Percentiles rank a stretch among this genome's conserved stretches.
phyloP scores from a whole-genome alignment of 2,113 vertebrate genomes.

The Neoarius graeffei region DNA sequence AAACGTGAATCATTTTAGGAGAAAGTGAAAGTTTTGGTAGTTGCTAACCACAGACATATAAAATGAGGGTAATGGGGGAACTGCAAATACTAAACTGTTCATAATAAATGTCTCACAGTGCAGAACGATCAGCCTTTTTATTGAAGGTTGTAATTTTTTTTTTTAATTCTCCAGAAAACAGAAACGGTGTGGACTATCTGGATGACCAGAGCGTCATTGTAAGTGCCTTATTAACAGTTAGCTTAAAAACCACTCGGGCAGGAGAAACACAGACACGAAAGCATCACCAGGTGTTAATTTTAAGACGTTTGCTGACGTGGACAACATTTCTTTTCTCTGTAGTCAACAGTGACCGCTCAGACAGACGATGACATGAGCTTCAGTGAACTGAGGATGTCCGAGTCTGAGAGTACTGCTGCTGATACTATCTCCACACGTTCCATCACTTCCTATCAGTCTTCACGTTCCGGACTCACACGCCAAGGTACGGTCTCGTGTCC shows the following conservation, averaged over 20 bases:
- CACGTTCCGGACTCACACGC: constrained; percentile 73
- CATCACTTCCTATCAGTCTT: constrained; percentile 66
- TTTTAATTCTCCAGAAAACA: constrained; percentile 75
- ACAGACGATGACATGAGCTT: constrained; percentile 73
- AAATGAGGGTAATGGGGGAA: not conserved
- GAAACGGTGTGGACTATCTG: constrained; percentile 78
- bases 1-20: not conserved
- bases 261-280: not conserved
- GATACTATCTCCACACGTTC: constrained; percentile 70
- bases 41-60: not conserved
- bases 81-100: not conserved
- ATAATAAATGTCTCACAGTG: not conserved
- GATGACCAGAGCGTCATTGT: constrained; percentile 81
- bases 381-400: constrained; percentile 71
- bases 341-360: constrained; percentile 75
- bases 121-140: not conserved
- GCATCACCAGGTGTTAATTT: not conserved
- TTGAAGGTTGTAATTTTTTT: constrained; percentile 44
- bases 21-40: not conserved
- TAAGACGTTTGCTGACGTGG: not conserved
- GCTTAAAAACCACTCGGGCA: not conserved
- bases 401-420: constrained; percentile 70
- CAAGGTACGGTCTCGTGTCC: constrained; percentile 66
- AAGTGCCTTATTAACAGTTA: constrained; percentile 48
- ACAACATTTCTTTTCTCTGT: constrained; percentile 8